Evolutionary conservation across 92 coral and sea anemone species (phyloP).

Genomic region (Parazoanthus swiftii): DNA sequence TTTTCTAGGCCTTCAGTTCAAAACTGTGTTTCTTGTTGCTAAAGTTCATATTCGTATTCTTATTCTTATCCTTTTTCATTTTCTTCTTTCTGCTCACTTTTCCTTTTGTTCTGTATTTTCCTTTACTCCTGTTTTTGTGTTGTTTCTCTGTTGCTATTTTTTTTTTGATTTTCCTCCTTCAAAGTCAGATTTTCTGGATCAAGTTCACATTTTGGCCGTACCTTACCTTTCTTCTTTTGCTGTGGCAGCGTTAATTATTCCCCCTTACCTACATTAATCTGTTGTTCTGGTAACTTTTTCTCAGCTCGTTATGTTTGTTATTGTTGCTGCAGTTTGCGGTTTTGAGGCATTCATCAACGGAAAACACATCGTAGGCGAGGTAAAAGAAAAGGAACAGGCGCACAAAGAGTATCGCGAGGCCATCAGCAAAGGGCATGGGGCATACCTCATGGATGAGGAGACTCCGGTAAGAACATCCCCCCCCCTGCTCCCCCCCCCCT

Average conservation of each 20-base stretch:
- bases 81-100: neutral
- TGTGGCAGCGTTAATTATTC: neutral
- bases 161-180: too few relatives aligned
- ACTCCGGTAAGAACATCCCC: slow-evolving; percentile 76
- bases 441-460: slow-evolving; percentile 99
- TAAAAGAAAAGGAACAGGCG: slow-evolving; percentile 96
- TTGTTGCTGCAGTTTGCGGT: slow-evolving; percentile 71
- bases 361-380: slow-evolving; percentile 95
- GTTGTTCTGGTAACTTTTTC: neutral
- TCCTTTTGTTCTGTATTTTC: neutral
- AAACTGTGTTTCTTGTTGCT: neutral
- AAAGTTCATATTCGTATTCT: neutral
- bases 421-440: slow-evolving; percentile 99
- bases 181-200: too few relatives aligned
- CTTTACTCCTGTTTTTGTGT: neutral
- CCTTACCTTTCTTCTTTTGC: neutral
- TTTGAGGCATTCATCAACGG: slow-evolving; percentile 98
- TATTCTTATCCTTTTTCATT: neutral
- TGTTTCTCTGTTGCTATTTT: neutral
- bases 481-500: neutral
- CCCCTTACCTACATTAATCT: neutral
- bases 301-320: neutral
- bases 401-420: slow-evolving; percentile 96
- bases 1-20: neutral
- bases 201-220: too few relatives aligned